A percentile compares a stretch with the other conserved stretches of the same genome.
These are phyloP conservation scores for Hypomecis punctinalis DNA, from an alignment of 2,888 invertebrate genomes.

Conservation along the genomic window DNA sequence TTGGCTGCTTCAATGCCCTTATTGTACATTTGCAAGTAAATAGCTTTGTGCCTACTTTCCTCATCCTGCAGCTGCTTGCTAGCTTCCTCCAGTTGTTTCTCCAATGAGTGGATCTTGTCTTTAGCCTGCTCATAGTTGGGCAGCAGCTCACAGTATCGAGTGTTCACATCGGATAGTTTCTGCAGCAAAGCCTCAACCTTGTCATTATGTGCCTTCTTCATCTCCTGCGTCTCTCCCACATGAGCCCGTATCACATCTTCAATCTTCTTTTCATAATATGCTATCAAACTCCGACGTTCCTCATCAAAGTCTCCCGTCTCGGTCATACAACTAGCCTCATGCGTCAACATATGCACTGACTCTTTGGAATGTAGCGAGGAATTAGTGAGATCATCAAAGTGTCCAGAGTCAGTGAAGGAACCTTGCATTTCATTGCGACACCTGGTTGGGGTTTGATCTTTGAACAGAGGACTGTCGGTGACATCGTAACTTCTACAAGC, in stretches of 20 bases:
- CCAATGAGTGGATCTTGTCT: slow-evolving; percentile 88
- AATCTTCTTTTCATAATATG: slow-evolving; percentile 90
- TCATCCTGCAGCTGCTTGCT: slow-evolving; percentile 88
- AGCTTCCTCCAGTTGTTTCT: slow-evolving; percentile 89
- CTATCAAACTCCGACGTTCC: slow-evolving; percentile 88
- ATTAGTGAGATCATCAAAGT: slow-evolving; percentile 92
- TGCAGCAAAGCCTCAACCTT: slow-evolving; percentile 90
- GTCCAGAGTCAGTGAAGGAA: slow-evolving; percentile 94
- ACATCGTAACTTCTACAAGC: slow-evolving; percentile 75
- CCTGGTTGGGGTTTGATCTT: slow-evolving; percentile 75
- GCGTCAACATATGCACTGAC: slow-evolving; percentile 84
- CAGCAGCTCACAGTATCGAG: slow-evolving; percentile 90
- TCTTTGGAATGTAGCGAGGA: slow-evolving; percentile 92
- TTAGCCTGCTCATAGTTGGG: slow-evolving; percentile 91
- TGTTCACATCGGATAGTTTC: slow-evolving; percentile 90
- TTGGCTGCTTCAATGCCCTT: slow-evolving; percentile 93
- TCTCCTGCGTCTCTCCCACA: slow-evolving; percentile 88
- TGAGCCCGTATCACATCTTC: slow-evolving; percentile 88
- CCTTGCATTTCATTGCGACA: slow-evolving; percentile 88
- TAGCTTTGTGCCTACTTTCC: slow-evolving; percentile 89
- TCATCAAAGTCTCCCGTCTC: slow-evolving; percentile 85
- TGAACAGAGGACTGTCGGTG: slow-evolving; percentile 78
- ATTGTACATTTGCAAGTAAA: slow-evolving; percentile 93
- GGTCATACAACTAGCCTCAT: slow-evolving; percentile 83
- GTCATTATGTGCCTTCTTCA: slow-evolving; percentile 92